Conservation (phyloP, 2,888 invertebrate genomes). For the Steromphala cineraria region DNA sequence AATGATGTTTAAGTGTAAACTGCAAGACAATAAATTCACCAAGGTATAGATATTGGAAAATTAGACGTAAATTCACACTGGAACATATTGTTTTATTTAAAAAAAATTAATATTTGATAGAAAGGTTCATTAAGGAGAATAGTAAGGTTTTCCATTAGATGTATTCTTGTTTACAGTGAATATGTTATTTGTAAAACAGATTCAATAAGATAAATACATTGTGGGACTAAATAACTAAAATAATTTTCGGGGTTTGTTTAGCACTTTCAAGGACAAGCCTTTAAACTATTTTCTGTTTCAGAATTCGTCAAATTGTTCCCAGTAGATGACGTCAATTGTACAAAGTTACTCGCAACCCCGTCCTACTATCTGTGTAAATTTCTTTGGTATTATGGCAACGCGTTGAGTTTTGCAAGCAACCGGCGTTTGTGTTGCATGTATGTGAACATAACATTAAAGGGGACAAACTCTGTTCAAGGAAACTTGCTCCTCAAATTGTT, state of each 20-base stretch:
- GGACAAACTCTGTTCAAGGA: background rate
- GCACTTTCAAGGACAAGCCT: background rate
- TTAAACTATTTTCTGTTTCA: constrained; percentile 11
- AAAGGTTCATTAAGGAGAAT: too few species aligned
- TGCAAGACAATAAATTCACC: too few species aligned
- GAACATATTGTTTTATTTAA: too few species aligned
- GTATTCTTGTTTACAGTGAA: too few species aligned
- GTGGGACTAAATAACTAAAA: too few species aligned
- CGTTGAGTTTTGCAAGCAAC: constrained; percentile 27
- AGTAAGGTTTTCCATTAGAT: too few species aligned
- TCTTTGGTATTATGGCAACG: constrained; percentile 26
- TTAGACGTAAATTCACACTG: too few species aligned
- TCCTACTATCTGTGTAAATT: constrained; percentile 20
- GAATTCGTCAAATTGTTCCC: background rate
- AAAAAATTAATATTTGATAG: too few species aligned
- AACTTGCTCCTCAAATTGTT: background rate
- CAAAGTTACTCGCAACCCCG: constrained; percentile 20
- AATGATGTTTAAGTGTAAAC: too few species aligned
- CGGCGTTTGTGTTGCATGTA: constrained; percentile 22
- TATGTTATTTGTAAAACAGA: too few species aligned
- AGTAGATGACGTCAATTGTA: constrained; percentile 14
- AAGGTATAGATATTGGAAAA: too few species aligned
- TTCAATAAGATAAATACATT: too few species aligned
- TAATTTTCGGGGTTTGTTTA: background rate
- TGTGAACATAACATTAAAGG: constrained; percentile 11